Conservation (phyloP, 64 coral and sea anemone species). For the Pocillopora verrucosa region DNA sequence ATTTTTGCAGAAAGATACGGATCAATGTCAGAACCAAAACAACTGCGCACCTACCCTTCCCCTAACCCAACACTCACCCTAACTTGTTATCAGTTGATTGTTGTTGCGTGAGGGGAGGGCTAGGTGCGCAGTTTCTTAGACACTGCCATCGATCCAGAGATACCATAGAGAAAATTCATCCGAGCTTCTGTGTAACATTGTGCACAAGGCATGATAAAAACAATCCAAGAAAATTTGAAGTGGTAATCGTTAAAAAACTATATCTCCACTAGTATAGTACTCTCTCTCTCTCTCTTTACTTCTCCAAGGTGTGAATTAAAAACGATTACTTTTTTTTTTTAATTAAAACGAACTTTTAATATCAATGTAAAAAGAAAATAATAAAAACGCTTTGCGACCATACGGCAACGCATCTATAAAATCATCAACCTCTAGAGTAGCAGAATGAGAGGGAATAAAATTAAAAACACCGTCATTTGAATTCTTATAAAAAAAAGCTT, state of each 20-base stretch:
- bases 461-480: background rate
- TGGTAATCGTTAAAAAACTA: background rate
- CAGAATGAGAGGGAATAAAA: background rate
- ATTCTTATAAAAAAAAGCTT: background rate
- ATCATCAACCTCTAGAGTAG: background rate
- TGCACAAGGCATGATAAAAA: background rate
- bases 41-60: too few relatives aligned
- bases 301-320: background rate
- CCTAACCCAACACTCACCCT: too few relatives aligned
- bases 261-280: background rate
- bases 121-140: too few relatives aligned
- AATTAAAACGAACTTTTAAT: too few relatives aligned
- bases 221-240: background rate
- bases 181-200: background rate
- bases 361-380: too few relatives aligned
- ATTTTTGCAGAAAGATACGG: too few relatives aligned
- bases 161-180: too few relatives aligned
- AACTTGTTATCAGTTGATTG: too few relatives aligned
- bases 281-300: background rate
- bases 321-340: background rate
- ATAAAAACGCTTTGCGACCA: background rate
- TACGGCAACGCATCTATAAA: background rate
- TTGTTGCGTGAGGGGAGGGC: too few relatives aligned
- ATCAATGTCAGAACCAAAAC: too few relatives aligned
- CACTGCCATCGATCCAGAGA: too few relatives aligned